Evolutionary conservation across 2,888 invertebrate species (phyloP).

Genomic region (Ramazzottius varieornatus): DNA sequence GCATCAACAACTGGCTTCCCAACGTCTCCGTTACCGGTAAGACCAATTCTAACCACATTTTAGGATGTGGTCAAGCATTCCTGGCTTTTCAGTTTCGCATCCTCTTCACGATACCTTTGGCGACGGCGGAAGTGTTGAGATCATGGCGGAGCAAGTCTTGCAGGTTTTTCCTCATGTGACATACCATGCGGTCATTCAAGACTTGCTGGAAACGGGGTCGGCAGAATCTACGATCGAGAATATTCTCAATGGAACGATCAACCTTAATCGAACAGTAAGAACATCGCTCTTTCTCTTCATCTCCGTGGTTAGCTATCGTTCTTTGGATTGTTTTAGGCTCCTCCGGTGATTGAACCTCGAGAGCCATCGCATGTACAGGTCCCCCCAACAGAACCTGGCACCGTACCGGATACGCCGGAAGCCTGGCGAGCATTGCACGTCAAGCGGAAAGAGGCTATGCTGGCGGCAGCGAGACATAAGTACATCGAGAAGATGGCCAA

Average conservation of each 20-base stretch:
- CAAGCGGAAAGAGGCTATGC: neutral
- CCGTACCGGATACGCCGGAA: neutral
- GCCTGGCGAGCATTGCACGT: neutral
- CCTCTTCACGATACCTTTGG: neutral
- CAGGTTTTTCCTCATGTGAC: neutral
- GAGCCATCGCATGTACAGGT: neutral
- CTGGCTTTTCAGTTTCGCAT: neutral
- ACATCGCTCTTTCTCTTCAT: no score
- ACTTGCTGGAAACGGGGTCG: neutral
- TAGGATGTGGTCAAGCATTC: neutral
- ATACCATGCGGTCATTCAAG: neutral
- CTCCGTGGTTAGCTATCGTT: no score
- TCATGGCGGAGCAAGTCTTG: neutral
- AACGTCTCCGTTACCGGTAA: slow-evolving; percentile 5
- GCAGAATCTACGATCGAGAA: neutral
- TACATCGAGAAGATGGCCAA: neutral
- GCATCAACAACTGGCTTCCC: slow-evolving; percentile 5
- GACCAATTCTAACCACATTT: neutral
- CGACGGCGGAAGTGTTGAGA: no score
- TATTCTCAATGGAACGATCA: neutral
- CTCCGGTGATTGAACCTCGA: neutral
- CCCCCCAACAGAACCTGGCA: neutral
- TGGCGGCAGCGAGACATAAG: neutral
- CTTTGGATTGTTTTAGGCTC: neutral
- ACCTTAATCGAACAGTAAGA: neutral